Evolutionary conservation across 2,888 invertebrate genomes (phyloP), one percentile per base, ranked within the genome.

Genomic region (Morpho achilles): DNA sequence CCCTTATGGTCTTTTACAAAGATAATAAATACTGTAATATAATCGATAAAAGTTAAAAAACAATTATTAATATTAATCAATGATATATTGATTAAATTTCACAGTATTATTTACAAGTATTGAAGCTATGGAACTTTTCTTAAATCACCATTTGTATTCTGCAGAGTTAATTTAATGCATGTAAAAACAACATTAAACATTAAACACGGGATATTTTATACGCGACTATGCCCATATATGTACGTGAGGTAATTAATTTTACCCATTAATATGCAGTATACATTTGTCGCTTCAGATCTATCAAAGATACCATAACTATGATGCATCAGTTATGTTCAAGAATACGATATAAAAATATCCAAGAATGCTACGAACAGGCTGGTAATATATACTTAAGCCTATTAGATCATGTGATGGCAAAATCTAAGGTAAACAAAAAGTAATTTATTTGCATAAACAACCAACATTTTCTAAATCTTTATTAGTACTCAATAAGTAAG

Each of bases 281-380:
- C 53, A 58, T 42, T 58, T 50, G 53, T 53, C 53, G 58, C 53
- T 46, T 53, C 45, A 58, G 53, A 58, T 58, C 53, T 50, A 50
- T 58, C 41, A 46, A 50, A 53, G 50, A 58, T 53, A 53, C 49
- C 40, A 47, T 52, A 57, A 42, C 42, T 52, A 51, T 42, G 46
- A 42, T 46, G 39, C 50, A 55, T 55, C 46, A 49, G 43, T 49
- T 55, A 49, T 39, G 50, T 55, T 49, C n/a, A 50, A 49, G 50
- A 39, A 50, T 48, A 42, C 22, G n/a, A 48, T 42, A 48, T 43
- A 43, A 47, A 41, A 54, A 48, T 43, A 48, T 32, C 32, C 5
- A 32, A 32, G 32, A 32, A 32, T 32, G 32, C 32, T 32, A 32
- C 3, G 32, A 5, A 32, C 32, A 32, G 32, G 32, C 32, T 32